These are phyloP conservation scores for Bergia puertoricense DNA, from an alignment of 92 coral and sea anemone species.

Conservation along the genomic window DNA sequence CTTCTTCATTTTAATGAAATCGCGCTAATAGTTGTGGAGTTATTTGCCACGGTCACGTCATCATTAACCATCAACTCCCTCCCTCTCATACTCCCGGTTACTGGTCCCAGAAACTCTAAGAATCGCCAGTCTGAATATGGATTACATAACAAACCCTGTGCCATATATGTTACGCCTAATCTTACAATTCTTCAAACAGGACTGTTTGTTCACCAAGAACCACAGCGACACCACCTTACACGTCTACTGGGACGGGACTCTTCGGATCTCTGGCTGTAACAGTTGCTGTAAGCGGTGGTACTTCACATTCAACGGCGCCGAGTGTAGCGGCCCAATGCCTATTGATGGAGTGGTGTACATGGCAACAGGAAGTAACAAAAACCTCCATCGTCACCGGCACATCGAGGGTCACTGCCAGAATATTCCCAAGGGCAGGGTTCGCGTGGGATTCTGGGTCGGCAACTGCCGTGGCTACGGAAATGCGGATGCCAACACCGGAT, in stretches of 20 bases:
- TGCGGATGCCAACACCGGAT: no score
- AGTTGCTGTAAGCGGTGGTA: neutral
- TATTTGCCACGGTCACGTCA: no score
- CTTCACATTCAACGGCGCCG: neutral
- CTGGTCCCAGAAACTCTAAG: no score
- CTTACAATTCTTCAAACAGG: neutral
- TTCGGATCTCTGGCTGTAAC: slow-evolving; percentile 3
- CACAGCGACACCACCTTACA: slow-evolving; percentile 6
- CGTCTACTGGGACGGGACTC: slow-evolving; percentile 22
- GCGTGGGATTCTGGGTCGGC: slow-evolving; percentile 27
- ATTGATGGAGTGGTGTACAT: no score
- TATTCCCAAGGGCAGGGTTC: slow-evolving; percentile 5
- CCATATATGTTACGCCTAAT: neutral
- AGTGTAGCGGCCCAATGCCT: neutral
- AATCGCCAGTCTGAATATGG: no score
- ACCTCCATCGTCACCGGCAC: neutral
- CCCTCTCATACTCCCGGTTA: no score
- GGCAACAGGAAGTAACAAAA: no score
- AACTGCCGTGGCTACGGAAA: no score
- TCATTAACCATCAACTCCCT: no score
- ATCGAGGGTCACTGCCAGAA: slow-evolving; percentile 4
- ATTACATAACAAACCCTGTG: no score
- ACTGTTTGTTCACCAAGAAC: neutral
- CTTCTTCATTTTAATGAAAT: no score
- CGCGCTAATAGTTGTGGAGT: no score